Percentiles rank a stretch among this genome's conserved stretches.
phyloP scores from a whole-genome alignment of 2,888 invertebrate genomes.

The Spisula solida region DNA sequence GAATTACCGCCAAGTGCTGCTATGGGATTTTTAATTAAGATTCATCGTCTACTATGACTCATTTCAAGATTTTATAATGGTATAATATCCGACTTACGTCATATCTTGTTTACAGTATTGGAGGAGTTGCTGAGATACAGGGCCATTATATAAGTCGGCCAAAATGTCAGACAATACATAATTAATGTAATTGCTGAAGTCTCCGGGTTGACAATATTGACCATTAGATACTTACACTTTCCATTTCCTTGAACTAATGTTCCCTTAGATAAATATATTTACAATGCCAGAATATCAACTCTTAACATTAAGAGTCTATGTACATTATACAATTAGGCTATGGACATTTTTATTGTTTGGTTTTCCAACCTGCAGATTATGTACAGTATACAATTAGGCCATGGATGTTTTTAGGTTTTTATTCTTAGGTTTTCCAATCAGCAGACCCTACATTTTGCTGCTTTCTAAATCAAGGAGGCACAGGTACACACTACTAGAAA shows the following conservation, averaged over 20 bases:
- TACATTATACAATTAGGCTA: too few relatives aligned
- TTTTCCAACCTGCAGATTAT: too few relatives aligned
- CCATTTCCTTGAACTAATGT: neutral
- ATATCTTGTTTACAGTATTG: neutral
- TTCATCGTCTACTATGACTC: neutral
- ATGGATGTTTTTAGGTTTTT: too few relatives aligned
- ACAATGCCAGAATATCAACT: too few relatives aligned
- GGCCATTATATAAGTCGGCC: neutral
- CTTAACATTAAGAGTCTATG: too few relatives aligned
- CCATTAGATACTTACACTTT: neutral
- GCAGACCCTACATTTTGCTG: too few relatives aligned
- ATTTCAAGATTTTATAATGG: constrained; percentile 14
- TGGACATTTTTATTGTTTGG: too few relatives aligned
- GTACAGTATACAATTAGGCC: too few relatives aligned
- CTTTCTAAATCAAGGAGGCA: too few relatives aligned
- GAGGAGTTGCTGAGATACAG: neutral
- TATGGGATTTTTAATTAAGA: neutral
- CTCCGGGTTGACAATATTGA: constrained; percentile 19
- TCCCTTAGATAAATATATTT: constrained; percentile 1
- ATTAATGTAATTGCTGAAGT: constrained; percentile 1
- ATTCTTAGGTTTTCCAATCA: too few relatives aligned
- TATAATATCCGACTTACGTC: neutral
- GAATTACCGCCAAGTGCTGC: neutral
- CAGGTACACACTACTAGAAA: too few relatives aligned
- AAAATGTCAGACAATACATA: constrained; percentile 4